Evolutionary conservation across 2,797 vertebrate genomes (phyloP), one percentile per base, ranked within the genome.

Genomic region (Emydoidea blandingii): DNA sequence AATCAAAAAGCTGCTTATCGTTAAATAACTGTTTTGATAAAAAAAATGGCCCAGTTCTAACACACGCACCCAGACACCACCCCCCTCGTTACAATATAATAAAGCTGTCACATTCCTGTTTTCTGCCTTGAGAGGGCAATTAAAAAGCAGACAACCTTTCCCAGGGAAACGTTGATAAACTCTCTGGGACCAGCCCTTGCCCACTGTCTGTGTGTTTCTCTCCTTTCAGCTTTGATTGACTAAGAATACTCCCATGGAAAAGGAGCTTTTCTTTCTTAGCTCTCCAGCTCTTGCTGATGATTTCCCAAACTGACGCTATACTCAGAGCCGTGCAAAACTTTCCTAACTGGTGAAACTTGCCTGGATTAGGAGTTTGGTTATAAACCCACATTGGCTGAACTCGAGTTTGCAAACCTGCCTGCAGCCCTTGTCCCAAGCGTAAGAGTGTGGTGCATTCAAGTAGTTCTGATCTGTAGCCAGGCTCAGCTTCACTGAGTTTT

Each of bases 41-140:
- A 23, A 72, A n/a, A 8, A 25, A 2, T 8, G 0, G 0, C 31
- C 29, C n/a, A 12, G 44, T 27, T 4, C 31, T 59, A 15, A 25
- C 78, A 1, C 54, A 1, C 6, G 2, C 8, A 1, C 31, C 10
- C 1, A 2, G 18, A 50, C 1, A 0, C 12, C 12, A 12, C 29
- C 6, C 12, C 14, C 1, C 9, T 4, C 57, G 9, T 23, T 0
- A 3, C 1, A 1, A 37, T 6, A 0, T 11, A 0, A 19, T 1
- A 1, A 57, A 27, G 23, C 62, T n/a, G 41, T 27, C 50, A 59
- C 21, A 79, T 53, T 8, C 6, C 78, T 47, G 44, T 14, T 78
- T 29, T 29, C 44, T 78, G 25, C 74, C 25, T 29, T 78, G 25
- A 76, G 41, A 47, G 41, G 41, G 6, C 41, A 47, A 76, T 76